phyloP scores from a whole-genome alignment of 2,888 invertebrate species.

The Nephrotoma appendiculata region DNA sequence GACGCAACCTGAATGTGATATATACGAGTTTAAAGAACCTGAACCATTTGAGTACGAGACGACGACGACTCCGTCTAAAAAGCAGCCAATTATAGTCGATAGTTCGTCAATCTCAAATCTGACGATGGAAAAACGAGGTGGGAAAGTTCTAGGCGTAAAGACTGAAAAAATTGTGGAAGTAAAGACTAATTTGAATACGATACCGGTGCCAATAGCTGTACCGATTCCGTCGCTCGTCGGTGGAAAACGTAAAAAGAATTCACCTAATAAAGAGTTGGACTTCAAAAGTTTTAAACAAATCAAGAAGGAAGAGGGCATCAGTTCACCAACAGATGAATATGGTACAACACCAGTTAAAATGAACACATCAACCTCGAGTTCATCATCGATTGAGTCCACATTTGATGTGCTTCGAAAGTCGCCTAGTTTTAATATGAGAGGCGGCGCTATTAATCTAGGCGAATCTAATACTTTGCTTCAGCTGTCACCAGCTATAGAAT shows the following conservation, averaged over 20 bases:
- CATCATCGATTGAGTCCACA: conserved; percentile 32
- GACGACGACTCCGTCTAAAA: conserved; percentile 9
- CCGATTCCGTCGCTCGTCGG: background rate
- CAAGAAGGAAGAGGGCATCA: conserved; percentile 5
- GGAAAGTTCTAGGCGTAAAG: background rate
- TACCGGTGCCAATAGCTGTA: background rate
- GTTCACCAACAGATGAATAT: background rate
- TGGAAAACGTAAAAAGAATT: conserved; percentile 7
- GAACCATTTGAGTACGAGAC: conserved; percentile 77
- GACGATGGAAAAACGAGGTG: background rate
- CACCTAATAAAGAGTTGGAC: conserved; percentile 4
- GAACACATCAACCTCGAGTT: conserved; percentile 2
- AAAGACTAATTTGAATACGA: background rate
- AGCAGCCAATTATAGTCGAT: conserved; percentile 8
- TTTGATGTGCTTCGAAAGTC: conserved; percentile 33
- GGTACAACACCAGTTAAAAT: conserved; percentile 1
- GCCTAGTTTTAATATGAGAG: conserved; percentile 27
- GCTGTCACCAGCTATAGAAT: background rate
- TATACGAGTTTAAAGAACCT: conserved; percentile 80
- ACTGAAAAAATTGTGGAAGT: background rate
- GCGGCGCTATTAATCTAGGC: background rate
- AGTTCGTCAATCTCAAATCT: background rate
- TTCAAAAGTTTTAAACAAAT: background rate
- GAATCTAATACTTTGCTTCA: background rate
- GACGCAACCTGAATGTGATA: conserved; percentile 33